These are phyloP conservation scores for Xylota sylvarum DNA, from an alignment of 2,888 invertebrate species.

Conservation along the genomic window DNA sequence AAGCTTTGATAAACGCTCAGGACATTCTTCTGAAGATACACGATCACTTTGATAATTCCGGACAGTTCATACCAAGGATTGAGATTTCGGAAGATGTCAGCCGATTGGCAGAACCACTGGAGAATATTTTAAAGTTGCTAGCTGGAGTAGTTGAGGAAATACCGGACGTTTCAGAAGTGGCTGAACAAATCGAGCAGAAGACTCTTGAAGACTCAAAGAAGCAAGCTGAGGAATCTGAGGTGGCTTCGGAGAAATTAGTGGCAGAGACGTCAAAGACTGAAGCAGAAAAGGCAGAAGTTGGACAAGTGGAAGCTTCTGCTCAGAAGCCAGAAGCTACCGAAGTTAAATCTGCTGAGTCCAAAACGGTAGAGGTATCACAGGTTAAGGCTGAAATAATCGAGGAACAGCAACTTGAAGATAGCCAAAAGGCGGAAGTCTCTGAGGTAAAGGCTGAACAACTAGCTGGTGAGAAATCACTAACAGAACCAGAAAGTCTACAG, in stretches of 20 bases:
- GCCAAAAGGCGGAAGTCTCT: neutral
- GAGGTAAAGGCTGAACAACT: neutral
- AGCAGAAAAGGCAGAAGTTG: conserved; percentile 3
- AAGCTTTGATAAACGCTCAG: conserved; percentile 28
- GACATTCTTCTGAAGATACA: conserved; percentile 55
- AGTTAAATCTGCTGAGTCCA: conserved; percentile 10
- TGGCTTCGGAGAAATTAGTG: neutral
- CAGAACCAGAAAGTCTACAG: neutral
- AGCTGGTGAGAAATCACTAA: neutral
- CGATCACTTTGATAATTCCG: conserved; percentile 58
- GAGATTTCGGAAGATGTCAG: conserved; percentile 60
- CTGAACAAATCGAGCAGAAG: conserved; percentile 21
- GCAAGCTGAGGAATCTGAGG: neutral
- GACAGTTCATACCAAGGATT: conserved; percentile 40
- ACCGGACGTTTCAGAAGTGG: neutral
- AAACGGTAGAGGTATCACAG: conserved; percentile 14
- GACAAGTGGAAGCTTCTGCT: neutral
- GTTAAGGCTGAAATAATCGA: conserved; percentile 18
- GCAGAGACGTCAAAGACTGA: conserved; percentile 3
- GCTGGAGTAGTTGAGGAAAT: neutral
- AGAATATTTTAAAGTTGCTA: conserved; percentile 35
- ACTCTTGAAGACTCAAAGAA: conserved; percentile 4
- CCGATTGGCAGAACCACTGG: conserved; percentile 35
- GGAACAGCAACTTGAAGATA: neutral
- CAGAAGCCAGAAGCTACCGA: too few relatives aligned